Conservation (phyloP, 1,140 invertebrate species). For the Carcinoscorpius rotundicauda region DNA sequence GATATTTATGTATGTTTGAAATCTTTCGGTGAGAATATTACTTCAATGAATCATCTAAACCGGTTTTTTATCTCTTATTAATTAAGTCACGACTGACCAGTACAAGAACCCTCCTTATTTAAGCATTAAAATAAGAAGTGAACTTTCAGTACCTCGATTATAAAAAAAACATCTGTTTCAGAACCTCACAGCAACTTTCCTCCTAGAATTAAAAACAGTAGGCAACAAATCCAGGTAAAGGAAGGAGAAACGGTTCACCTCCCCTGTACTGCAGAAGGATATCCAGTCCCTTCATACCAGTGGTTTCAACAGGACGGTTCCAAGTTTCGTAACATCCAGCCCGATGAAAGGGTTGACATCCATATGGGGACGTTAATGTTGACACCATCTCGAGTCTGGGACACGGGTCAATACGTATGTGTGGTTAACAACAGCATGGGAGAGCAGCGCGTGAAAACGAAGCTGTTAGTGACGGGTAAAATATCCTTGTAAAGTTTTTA, state of each 20-base stretch:
- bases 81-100: too few species aligned
- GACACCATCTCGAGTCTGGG: constrained; percentile 14
- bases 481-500: background rate
- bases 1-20: too few species aligned
- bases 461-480: constrained; percentile 24
- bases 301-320: constrained; percentile 22
- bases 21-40: too few species aligned
- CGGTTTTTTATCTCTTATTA: too few species aligned
- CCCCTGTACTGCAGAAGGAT: constrained; percentile 32
- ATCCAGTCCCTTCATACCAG: constrained; percentile 23
- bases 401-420: constrained; percentile 25
- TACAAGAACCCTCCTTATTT: too few species aligned
- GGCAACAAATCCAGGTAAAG: constrained; percentile 22
- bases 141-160: too few species aligned
- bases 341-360: constrained; percentile 7
- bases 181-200: constrained; percentile 37
- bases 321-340: constrained; percentile 4
- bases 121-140: too few species aligned
- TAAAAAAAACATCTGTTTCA: constrained; percentile 15
- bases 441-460: constrained; percentile 24
- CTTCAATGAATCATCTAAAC: too few species aligned
- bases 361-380: constrained; percentile 21
- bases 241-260: constrained; percentile 30
- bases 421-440: constrained; percentile 26
- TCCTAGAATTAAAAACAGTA: constrained; percentile 23